Evolutionary conservation across 2,797 vertebrate species (phyloP), one percentile per base, ranked within the genome.

Genomic region (Alosa sapidissima): DNA sequence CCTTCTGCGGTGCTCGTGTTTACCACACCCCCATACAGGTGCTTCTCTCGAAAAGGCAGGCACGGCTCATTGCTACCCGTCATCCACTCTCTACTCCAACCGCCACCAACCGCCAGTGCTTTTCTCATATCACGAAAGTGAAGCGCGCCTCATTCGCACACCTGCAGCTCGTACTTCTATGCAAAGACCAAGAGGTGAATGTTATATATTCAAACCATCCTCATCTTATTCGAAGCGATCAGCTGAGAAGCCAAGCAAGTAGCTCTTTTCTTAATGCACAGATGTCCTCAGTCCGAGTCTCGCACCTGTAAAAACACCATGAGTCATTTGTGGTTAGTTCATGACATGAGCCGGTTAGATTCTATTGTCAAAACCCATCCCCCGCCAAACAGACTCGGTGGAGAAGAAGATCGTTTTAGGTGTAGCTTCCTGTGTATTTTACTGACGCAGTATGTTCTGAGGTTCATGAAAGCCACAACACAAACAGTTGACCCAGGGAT

Each of bases 111-210:
- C 72, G 4, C 72, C 72, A 21, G 65, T 78, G 41, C 72, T 78
- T 47, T 13, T 78, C 72, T 78, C 16, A 45, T 36, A 16, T 21
- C 19, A 1, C 16, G 16, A 45, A 78, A 78, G n/a, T 45, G 36
- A 78, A 78, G 45, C 16, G 13, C 72, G 41, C 41, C 16, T 47
- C 72, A 19, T 8, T 78, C 9, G 14, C 68, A 75, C 68, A 94
- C 65, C 86, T 86, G 89, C 92, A 87, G 93, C 93, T 92, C 94
- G 94, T 93, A 94, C 94, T 95, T 95, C 95, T 96, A 95, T 96
- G 95, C 95, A 96, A 95, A 93, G 91, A 92, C 89, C 83, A 92
- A 92, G 93, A 93, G 92, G 92, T 89, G 91, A 92, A 91, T 33
- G 88, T 91, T 52, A 91, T 90, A 87, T 89, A 16, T 78, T 9